Conservation (phyloP, 2,113 vertebrate genomes). For the Recurvirostra avosetta region DNA sequence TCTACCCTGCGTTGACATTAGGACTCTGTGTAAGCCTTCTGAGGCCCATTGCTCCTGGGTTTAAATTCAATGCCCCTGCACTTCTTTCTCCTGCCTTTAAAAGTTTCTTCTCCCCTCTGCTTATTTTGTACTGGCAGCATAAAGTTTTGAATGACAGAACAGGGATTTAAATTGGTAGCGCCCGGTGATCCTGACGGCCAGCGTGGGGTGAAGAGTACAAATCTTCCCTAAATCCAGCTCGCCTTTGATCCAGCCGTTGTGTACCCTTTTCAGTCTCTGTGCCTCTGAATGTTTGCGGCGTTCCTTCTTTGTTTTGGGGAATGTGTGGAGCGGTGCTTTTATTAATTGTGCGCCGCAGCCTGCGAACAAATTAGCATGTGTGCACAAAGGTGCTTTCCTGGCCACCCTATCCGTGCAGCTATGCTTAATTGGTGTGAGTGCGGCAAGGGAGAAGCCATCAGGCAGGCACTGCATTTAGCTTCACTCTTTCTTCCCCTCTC, state of each 20-base stretch:
- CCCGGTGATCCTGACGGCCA: not conserved
- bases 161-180: not conserved
- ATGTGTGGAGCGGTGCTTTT: not conserved
- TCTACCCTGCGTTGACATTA: not conserved
- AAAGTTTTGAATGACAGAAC: not conserved
- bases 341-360: not conserved
- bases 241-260: not conserved
- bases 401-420: not conserved
- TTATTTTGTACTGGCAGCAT: not conserved
- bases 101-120: not conserved
- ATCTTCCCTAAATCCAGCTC: not conserved
- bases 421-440: not conserved
- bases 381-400: slow-evolving; percentile 22
- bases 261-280: not conserved
- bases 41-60: not conserved
- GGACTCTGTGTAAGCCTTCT: not conserved
- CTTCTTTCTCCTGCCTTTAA: not conserved
- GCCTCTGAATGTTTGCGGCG: not conserved
- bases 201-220: not conserved
- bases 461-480: not conserved
- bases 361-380: slow-evolving; percentile 14
- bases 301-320: not conserved
- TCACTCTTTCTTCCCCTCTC: not conserved
- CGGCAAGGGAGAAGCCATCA: not conserved
- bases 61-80: not conserved